A percentile compares a stretch with the other conserved stretches of the same genome.
These are phyloP conservation scores for Ceratina calcarata DNA, from an alignment of 1,140 invertebrate genomes.

Conservation along the genomic window DNA sequence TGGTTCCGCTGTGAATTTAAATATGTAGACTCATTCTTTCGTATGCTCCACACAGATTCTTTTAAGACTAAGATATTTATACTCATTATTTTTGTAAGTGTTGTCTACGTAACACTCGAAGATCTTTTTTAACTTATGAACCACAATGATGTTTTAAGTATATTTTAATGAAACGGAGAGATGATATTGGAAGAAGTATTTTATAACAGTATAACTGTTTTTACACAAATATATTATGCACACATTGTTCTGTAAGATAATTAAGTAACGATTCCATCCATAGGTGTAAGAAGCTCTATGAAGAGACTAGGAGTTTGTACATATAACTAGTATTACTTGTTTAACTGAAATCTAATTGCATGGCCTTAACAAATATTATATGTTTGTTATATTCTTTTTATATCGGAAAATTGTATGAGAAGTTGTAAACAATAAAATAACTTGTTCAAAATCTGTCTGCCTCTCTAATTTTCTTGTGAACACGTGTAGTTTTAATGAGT, in stretches of 20 bases:
- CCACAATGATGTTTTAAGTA: not conserved
- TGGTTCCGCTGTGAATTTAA: not conserved
- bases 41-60: slow-evolving; percentile 11
- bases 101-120: slow-evolving; percentile 15
- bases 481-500: not conserved
- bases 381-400: slow-evolving; percentile 35
- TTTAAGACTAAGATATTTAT: slow-evolving; percentile 27
- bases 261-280: slow-evolving; percentile 50
- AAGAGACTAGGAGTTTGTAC: slow-evolving; percentile 21
- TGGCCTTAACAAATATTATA: slow-evolving; percentile 31
- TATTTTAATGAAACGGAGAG: not conserved
- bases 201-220: not conserved
- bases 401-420: slow-evolving; percentile 25
- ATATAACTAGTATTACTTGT: slow-evolving; percentile 25
- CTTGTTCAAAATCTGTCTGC: slow-evolving; percentile 11
- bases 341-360: slow-evolving; percentile 23
- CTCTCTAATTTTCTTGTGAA: not conserved
- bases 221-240: slow-evolving; percentile 38
- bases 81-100: slow-evolving; percentile 48
- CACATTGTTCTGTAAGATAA: slow-evolving; percentile 62
- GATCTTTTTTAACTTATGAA: not conserved
- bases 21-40: slow-evolving; percentile 1
- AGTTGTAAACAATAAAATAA: slow-evolving; percentile 42
- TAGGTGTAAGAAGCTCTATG: slow-evolving; percentile 31
- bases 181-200: not conserved